phyloP scores from a whole-genome alignment of 2,888 invertebrate species.

The Odontocolon sp. region DNA sequence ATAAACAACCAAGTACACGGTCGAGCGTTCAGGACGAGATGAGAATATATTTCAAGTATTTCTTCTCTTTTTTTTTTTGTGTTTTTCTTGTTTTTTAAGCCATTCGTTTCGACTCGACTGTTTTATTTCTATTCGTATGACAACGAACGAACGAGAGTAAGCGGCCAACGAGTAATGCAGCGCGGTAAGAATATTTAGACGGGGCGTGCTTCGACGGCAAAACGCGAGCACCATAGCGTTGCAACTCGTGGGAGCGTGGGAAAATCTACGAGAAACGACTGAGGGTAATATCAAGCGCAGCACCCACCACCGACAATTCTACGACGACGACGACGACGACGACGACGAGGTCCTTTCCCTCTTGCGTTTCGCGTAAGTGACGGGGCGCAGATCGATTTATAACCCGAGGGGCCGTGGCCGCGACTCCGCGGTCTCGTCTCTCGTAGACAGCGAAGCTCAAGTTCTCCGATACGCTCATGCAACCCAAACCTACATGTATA shows the following conservation, averaged over 20 bases:
- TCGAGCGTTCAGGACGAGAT: slow-evolving; percentile 47
- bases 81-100: slow-evolving; percentile 1
- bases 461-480: slow-evolving; percentile 24
- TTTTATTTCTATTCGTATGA: slow-evolving; percentile 21
- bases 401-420: slow-evolving; percentile 25
- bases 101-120: slow-evolving; percentile 22
- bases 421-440: slow-evolving; percentile 23
- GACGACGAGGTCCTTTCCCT: slow-evolving; percentile 56
- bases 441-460: slow-evolving; percentile 5
- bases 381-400: slow-evolving; percentile 61
- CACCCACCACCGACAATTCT: slow-evolving; percentile 46
- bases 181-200: slow-evolving; percentile 59
- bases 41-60: slow-evolving; percentile 32
- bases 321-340: slow-evolving; percentile 34
- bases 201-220: slow-evolving; percentile 61
- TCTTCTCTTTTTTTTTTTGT: neutral
- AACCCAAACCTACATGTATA: too few species aligned
- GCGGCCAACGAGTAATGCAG: slow-evolving; percentile 36
- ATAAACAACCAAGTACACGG: slow-evolving; percentile 44
- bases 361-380: slow-evolving; percentile 53
- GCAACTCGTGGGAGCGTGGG: slow-evolving; percentile 59
- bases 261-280: slow-evolving; percentile 51
- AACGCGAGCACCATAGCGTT: slow-evolving; percentile 45
- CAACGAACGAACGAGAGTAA: slow-evolving; percentile 6
- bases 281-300: slow-evolving; percentile 21